Base-by-base conservation (phyloP, 2,888 invertebrate species). In the Pristionchus japonicus region DNA sequence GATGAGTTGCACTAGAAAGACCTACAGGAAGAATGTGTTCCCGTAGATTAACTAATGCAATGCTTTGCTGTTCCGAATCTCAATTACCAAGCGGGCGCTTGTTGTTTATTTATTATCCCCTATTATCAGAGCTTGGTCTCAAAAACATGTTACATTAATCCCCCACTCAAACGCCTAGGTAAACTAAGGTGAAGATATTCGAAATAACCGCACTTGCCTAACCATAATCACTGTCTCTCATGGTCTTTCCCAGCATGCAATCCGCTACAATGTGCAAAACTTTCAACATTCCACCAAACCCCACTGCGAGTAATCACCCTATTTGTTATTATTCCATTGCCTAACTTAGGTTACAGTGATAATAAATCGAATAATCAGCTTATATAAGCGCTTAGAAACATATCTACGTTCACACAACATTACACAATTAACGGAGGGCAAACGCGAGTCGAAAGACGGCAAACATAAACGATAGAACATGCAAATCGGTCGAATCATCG, bases 211-310 rank as follows among this genome's bases (percentile, higher is more conserved):
- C 80, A 31, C 34, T 49, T 82, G 20, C 43, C 43, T 77, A 67
- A 67, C 70, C 70, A 70, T 70, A 70, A 70, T 70, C 31, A 70
- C 37, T 43, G 77, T 40, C 82, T 83, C 52, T 83, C 52, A 52
- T 83, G 27, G 52, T 83, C 82, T 83, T 83, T 83, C 70, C n/a
- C 43, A 43, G 43, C 40, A 47, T 27, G 13, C 77, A 43, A 77
- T 77, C 43, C 47, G 43, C 37, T 37, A 70, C 70, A 70, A 77
- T 47, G 77, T 77, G 77, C 77, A 77, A 77, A 47, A 77, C n/a
- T 77, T 77, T 77, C 77, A 77, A 0, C 77, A 77, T 77, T 77
- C 77, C 77, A 77, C 77, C 77, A 77, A 77, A 77, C 77, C n/a
- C 11, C 27, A 77, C 77, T 77, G 77, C 77, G 77, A 77, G 77